Percentiles rank a stretch among this genome's conserved stretches.
Evolutionary conservation across 2,888 invertebrate genomes (phyloP).

Genomic region (Augiades crinisus): DNA sequence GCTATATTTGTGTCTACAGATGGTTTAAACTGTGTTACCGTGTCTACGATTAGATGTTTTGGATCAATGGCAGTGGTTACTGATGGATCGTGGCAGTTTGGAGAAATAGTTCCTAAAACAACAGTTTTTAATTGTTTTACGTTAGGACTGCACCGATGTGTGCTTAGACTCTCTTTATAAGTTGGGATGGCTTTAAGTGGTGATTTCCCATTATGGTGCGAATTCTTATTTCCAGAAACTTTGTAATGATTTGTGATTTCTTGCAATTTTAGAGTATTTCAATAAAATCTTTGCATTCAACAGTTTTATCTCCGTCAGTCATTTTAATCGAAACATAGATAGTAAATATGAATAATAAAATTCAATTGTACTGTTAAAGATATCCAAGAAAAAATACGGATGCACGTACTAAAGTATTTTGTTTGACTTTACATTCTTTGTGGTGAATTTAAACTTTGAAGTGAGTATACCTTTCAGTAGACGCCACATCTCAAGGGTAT

Average conservation of each 20-base stretch:
- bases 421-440: slow-evolving; percentile 1
- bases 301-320: slow-evolving; percentile 6
- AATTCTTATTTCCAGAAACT: neutral
- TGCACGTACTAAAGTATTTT: slow-evolving; percentile 1
- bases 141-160: slow-evolving; percentile 26
- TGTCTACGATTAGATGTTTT: slow-evolving; percentile 7
- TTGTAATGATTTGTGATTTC: neutral
- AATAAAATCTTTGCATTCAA: neutral
- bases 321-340: slow-evolving; percentile 12
- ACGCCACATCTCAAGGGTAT: slow-evolving; percentile 13
- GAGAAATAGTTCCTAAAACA: slow-evolving; percentile 37
- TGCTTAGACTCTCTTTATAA: slow-evolving; percentile 1
- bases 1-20: neutral
- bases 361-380: neutral
- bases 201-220: slow-evolving; percentile 9
- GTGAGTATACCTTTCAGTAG: neutral
- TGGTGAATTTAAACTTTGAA: slow-evolving; percentile 9
- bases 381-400: neutral
- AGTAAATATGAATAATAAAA: slow-evolving; percentile 10
- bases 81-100: slow-evolving; percentile 25
- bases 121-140: slow-evolving; percentile 29
- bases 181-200: slow-evolving; percentile 3
- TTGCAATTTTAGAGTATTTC: neutral
- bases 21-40: slow-evolving; percentile 24
- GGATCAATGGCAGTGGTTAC: slow-evolving; percentile 9